Evolutionary conservation across 2,113 vertebrate species (phyloP).

Genomic region (Toxostoma redivivum): DNA sequence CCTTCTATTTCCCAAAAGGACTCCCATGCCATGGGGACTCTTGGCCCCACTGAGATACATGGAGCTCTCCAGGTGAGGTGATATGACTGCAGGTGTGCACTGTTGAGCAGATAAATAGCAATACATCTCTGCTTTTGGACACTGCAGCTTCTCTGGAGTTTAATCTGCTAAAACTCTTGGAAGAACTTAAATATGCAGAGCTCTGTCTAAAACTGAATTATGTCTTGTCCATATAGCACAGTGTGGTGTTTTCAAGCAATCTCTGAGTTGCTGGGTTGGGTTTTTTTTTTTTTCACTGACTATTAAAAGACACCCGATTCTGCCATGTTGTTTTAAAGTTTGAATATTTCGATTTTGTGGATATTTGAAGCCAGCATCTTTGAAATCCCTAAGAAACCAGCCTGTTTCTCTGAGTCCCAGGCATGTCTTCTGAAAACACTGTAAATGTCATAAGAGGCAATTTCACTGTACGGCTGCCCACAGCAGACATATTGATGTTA

Average conservation of each 20-base stretch:
- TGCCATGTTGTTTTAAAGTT: background rate
- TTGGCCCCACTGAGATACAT: fast-evolving
- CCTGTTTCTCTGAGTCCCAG: background rate
- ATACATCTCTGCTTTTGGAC: background rate
- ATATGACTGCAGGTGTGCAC: background rate
- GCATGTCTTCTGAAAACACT: background rate
- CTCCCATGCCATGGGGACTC: background rate
- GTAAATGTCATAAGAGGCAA: background rate
- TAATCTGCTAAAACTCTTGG: background rate
- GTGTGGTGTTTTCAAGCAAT: background rate
- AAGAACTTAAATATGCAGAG: background rate
- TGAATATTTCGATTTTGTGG: background rate
- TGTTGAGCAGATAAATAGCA: background rate
- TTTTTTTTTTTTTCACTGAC: background rate
- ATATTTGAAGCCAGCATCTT: background rate
- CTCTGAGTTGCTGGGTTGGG: background rate
- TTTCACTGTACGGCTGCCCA: background rate
- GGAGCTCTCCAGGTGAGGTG: background rate
- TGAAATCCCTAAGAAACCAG: background rate
- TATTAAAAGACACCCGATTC: background rate
- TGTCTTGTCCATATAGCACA: background rate
- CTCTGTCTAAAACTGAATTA: background rate
- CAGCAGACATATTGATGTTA: conserved; percentile 20
- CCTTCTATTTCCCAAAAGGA: background rate
- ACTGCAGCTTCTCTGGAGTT: background rate